Percentiles rank a stretch among this genome's conserved stretches.
Evolutionary conservation across 2,113 vertebrate genomes (phyloP).

Genomic region (Xiphophorus maculatus): DNA sequence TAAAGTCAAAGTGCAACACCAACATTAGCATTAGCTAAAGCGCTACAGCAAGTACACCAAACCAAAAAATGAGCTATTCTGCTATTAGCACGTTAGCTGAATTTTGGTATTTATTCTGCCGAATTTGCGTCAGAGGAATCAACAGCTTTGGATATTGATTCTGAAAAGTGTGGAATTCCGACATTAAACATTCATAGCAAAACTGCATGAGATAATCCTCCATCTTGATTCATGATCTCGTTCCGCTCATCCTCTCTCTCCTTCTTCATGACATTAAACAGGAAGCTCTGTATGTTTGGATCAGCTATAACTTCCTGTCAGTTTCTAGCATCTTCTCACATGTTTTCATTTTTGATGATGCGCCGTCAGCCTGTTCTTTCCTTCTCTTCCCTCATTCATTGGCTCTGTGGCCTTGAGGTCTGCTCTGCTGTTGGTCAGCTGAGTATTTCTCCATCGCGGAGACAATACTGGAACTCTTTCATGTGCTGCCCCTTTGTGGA

Average conservation of each 20-base stretch:
- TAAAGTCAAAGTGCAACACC: too few species aligned
- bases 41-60: too few species aligned
- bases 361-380: not conserved
- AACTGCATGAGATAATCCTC: not conserved
- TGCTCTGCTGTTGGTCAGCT: slow-evolving; percentile 43
- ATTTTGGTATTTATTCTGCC: too few species aligned
- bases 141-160: too few species aligned
- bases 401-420: slow-evolving; percentile 41
- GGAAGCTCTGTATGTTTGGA: slow-evolving; percentile 26
- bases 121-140: too few species aligned
- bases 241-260: not conserved
- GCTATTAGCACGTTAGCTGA: too few species aligned
- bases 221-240: not conserved
- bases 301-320: slow-evolving; percentile 8
- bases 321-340: not conserved
- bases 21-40: too few species aligned
- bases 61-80: too few species aligned
- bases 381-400: not conserved
- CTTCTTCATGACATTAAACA: not conserved
- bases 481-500: slow-evolving; percentile 41
- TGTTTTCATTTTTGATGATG: slow-evolving; percentile 16
- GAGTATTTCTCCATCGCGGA: slow-evolving; percentile 35
- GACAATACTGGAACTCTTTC: slow-evolving; percentile 60
- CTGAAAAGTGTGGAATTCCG: too few species aligned
- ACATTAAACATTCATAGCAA: too few species aligned